These are phyloP conservation scores for Mionectes macconnelli DNA, from an alignment of 2,113 vertebrate species.

Conservation along the genomic window DNA sequence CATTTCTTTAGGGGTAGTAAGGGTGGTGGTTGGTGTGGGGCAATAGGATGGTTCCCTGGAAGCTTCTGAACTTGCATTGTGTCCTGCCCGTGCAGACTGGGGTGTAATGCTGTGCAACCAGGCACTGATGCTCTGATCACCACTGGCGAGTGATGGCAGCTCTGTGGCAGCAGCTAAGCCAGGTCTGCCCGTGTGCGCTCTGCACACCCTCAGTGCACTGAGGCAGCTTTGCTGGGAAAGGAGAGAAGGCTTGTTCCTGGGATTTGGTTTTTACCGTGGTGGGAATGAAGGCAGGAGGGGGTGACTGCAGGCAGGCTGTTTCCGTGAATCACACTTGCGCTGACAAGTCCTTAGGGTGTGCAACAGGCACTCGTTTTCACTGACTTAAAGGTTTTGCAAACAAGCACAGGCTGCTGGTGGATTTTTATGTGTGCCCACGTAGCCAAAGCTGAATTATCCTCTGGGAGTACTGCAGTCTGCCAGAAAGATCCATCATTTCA, in stretches of 20 bases:
- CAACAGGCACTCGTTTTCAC: background rate
- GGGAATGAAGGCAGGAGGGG: background rate
- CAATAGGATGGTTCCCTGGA: background rate
- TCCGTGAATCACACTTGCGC: rapidly evolving
- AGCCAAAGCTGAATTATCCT: background rate
- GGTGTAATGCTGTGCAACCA: background rate
- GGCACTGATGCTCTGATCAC: background rate
- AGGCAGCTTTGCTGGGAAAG: background rate
- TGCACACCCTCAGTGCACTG: background rate
- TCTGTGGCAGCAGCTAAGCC: background rate
- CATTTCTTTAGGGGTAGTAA: background rate
- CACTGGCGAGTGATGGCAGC: background rate
- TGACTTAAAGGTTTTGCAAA: background rate
- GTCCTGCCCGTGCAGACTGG: background rate
- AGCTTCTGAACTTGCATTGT: background rate
- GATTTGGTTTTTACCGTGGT: background rate
- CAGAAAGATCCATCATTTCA: constrained; percentile 38
- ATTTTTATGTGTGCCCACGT: background rate
- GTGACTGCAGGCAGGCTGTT: background rate
- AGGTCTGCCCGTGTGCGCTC: background rate
- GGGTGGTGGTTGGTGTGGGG: background rate
- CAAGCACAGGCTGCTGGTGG: background rate
- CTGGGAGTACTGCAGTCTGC: background rate
- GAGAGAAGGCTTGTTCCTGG: background rate
- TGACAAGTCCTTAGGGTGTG: background rate